Evolutionary conservation across 2,888 invertebrate genomes (phyloP).

Genomic region (Nemoura dubitans): DNA sequence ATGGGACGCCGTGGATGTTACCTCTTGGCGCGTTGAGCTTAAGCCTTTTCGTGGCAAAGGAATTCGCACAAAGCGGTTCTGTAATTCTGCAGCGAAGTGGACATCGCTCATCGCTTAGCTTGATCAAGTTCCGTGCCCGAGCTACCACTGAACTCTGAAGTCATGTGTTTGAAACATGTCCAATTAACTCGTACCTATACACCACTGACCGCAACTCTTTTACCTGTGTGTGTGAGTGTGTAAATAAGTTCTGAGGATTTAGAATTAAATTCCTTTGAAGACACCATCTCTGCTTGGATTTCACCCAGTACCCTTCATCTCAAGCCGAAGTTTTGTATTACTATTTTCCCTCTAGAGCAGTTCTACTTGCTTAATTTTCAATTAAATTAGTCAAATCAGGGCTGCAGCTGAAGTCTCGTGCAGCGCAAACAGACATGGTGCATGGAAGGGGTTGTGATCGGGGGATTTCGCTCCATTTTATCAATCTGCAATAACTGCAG

Average conservation of each 20-base stretch:
- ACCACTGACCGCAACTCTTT: not conserved
- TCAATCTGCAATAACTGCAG: slow-evolving; percentile 44
- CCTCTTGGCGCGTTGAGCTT: too few species aligned
- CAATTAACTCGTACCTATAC: not conserved
- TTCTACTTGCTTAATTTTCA: slow-evolving; percentile 3
- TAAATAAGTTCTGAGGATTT: not conserved
- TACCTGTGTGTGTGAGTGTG: not conserved
- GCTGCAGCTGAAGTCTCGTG: slow-evolving; percentile 14
- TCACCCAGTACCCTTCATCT: not conserved
- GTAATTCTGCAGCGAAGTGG: not conserved
- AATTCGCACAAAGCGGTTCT: not conserved
- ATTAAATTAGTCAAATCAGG: slow-evolving; percentile 15
- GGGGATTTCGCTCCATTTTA: slow-evolving; percentile 20
- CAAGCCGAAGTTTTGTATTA: not conserved
- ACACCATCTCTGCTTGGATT: not conserved
- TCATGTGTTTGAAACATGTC: not conserved
- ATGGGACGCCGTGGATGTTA: too few species aligned
- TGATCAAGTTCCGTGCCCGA: not conserved
- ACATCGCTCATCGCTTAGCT: not conserved
- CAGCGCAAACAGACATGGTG: not conserved
- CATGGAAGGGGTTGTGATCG: slow-evolving; percentile 24
- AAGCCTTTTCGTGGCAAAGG: not conserved
- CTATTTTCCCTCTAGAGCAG: not conserved
- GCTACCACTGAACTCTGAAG: not conserved
- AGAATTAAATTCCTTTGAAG: not conserved